phyloP scores from a whole-genome alignment of 2,888 invertebrate genomes.

The Agrotis puta region DNA sequence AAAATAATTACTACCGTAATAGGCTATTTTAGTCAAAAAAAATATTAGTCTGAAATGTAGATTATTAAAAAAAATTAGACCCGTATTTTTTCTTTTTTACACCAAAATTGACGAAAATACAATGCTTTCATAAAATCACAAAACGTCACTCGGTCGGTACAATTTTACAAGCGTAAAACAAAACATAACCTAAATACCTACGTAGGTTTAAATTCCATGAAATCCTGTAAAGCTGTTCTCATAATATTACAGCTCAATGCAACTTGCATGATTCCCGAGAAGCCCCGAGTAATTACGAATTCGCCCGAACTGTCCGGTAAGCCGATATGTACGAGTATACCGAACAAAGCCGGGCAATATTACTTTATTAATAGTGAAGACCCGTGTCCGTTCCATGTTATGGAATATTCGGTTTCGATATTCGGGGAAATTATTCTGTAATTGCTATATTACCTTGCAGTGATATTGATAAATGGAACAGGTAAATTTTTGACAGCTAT shows the following conservation, averaged over 20 bases:
- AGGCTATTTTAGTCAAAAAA: no score
- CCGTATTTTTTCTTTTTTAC: no score
- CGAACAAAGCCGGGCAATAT: not conserved
- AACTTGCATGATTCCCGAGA: conserved; percentile 3
- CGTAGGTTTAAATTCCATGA: not conserved
- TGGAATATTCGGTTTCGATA: conserved; percentile 9
- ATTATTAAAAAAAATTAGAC: no score
- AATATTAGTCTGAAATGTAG: no score
- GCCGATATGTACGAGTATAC: not conserved
- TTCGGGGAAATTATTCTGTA: not conserved
- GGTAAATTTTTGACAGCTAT: no score
- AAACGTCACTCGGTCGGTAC: no score
- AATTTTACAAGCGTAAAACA: no score
- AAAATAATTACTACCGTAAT: not conserved
- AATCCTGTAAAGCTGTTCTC: conserved; percentile 1
- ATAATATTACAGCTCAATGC: conserved; percentile 7
- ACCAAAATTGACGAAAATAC: no score
- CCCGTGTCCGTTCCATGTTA: not conserved
- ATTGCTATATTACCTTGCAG: not conserved
- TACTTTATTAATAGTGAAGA: conserved; percentile 2
- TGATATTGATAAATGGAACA: no score
- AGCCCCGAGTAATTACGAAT: conserved; percentile 29
- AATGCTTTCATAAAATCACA: no score
- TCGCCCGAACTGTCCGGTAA: conserved; percentile 14
- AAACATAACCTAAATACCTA: not conserved